Evolutionary conservation across 2,797 vertebrate species (phyloP).

Genomic region (Spheniscus humboldti): DNA sequence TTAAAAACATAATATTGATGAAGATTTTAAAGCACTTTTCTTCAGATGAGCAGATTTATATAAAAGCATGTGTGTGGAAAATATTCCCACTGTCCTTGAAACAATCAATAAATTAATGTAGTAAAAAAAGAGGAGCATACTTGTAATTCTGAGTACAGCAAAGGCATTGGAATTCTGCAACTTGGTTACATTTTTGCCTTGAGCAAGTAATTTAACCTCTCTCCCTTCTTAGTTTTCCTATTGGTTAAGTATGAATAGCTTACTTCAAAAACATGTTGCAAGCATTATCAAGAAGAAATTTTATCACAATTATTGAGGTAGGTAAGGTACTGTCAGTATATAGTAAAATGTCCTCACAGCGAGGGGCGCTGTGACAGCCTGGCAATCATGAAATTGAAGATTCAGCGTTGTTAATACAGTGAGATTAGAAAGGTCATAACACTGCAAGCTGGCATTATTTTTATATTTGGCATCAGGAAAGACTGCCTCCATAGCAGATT

Average conservation of each 20-base stretch:
- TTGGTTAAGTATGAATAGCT: background rate
- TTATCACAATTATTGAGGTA: background rate
- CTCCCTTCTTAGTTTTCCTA: background rate
- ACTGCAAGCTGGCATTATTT: slow-evolving; percentile 5
- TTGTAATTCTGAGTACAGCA: background rate
- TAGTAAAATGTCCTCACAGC: accelerated
- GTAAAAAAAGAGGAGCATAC: background rate
- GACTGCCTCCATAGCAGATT: background rate
- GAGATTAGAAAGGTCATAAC: background rate
- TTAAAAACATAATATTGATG: background rate
- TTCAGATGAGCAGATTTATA: background rate
- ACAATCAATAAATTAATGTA: background rate
- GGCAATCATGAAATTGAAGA: background rate
- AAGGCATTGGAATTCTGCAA: background rate
- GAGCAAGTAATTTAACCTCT: background rate
- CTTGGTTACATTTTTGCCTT: background rate
- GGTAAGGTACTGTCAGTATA: background rate
- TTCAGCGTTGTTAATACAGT: background rate
- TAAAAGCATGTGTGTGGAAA: background rate
- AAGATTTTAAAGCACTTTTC: background rate
- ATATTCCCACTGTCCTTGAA: background rate
- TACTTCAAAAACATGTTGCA: background rate
- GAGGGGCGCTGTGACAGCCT: background rate
- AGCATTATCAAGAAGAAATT: background rate
- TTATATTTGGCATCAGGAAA: background rate